Conservation (phyloP, 2,113 vertebrate genomes). For the Halcyon senegalensis region DNA sequence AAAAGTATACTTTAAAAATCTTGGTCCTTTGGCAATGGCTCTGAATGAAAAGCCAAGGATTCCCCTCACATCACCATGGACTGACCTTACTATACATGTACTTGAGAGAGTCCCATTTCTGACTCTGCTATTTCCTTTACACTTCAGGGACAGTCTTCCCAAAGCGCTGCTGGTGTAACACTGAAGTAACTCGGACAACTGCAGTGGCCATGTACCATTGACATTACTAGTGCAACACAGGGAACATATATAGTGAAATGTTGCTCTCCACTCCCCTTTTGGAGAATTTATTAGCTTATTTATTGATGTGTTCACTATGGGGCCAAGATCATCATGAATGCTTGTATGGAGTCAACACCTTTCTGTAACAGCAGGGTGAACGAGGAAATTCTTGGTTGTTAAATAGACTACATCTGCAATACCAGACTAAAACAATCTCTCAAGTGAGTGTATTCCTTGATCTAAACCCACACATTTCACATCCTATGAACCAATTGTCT, state of each 20-base stretch:
- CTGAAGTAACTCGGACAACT: background rate
- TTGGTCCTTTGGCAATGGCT: background rate
- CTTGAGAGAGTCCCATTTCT: background rate
- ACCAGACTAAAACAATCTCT: conserved; percentile 15
- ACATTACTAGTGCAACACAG: background rate
- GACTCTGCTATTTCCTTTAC: background rate
- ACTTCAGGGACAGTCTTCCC: background rate
- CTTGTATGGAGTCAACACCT: conserved; percentile 20
- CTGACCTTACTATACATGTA: background rate
- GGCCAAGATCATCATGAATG: background rate
- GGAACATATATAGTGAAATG: background rate
- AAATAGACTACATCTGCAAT: conserved; percentile 22
- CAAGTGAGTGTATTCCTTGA: background rate
- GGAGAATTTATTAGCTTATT: conserved; percentile 26
- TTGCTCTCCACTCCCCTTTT: background rate
- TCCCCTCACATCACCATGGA: background rate
- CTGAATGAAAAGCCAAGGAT: background rate
- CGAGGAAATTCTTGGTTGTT: background rate
- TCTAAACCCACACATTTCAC: conserved; percentile 19
- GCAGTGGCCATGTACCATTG: background rate
- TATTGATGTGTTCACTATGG: background rate
- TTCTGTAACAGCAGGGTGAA: background rate
- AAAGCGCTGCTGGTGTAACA: background rate
- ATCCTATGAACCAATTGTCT: conserved; percentile 33
- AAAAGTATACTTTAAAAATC: background rate